phyloP scores from a whole-genome alignment of 2,113 vertebrate genomes.

The Lophura nycthemera region DNA sequence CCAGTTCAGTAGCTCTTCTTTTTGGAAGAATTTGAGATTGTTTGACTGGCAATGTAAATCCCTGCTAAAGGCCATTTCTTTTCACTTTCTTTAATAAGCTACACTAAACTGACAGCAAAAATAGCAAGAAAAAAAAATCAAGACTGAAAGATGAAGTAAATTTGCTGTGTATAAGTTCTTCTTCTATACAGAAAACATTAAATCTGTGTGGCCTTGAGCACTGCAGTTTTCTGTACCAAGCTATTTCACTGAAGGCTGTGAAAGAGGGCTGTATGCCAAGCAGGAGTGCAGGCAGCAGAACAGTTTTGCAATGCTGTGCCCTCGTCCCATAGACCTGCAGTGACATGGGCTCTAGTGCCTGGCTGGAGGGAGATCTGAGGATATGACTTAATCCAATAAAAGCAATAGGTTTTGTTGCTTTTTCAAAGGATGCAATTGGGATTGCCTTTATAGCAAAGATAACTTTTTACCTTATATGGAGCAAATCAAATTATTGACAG shows the following conservation, averaged over 20 bases:
- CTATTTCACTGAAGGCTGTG: background rate
- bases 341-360: background rate
- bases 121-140: background rate
- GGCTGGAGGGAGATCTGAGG: background rate
- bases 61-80: background rate
- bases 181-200: background rate
- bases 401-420: background rate
- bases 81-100: conserved; percentile 2
- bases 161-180: background rate
- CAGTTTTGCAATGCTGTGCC: background rate
- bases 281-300: background rate
- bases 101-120: background rate
- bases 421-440: background rate
- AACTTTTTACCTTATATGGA: conserved; percentile 3
- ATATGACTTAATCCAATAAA: background rate
- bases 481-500: conserved; percentile 19
- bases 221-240: background rate
- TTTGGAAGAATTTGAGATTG: background rate
- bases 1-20: background rate
- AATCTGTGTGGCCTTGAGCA: background rate
- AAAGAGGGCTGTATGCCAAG: background rate
- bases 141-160: background rate
- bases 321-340: rapidly evolving
- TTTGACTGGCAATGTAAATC: background rate
- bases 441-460: background rate